These are phyloP conservation scores for Chanos chanos DNA, from an alignment of 2,797 vertebrate genomes.

Conservation along the genomic window DNA sequence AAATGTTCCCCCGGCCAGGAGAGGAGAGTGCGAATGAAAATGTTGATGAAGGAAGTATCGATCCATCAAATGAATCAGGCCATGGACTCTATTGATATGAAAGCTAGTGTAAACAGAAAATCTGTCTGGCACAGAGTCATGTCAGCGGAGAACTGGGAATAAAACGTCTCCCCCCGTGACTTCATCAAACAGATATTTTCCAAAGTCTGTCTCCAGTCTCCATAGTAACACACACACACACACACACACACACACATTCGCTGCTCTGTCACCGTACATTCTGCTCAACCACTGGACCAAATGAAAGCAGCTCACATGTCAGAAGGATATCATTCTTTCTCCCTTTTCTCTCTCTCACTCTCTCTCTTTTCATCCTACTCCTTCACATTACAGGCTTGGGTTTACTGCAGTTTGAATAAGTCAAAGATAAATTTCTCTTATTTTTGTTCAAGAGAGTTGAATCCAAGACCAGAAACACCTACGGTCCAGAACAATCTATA, in stretches of 20 bases:
- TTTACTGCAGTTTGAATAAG: too few species aligned
- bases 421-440: too few species aligned
- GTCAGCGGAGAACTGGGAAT: constrained; percentile 13
- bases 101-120: constrained; percentile 36
- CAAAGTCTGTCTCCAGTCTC: neutral
- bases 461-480: too few species aligned
- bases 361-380: neutral
- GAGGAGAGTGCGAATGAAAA: constrained; percentile 37
- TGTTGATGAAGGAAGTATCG: constrained; percentile 36
- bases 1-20: constrained; percentile 17
- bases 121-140: constrained; percentile 20
- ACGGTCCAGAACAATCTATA: too few species aligned
- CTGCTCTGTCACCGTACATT: neutral
- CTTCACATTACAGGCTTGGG: neutral
- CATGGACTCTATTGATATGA: too few species aligned
- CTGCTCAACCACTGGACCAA: too few species aligned
- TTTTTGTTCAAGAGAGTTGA: too few species aligned
- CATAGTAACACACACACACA: neutral
- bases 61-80: constrained; percentile 36
- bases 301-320: too few species aligned
- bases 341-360: neutral
- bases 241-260: neutral
- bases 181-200: constrained; percentile 13
- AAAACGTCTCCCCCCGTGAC: constrained; percentile 13
- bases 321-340: too few species aligned